Base-by-base conservation (phyloP, 1,140 invertebrate genomes). In the Macrobrachium nipponense region DNA sequence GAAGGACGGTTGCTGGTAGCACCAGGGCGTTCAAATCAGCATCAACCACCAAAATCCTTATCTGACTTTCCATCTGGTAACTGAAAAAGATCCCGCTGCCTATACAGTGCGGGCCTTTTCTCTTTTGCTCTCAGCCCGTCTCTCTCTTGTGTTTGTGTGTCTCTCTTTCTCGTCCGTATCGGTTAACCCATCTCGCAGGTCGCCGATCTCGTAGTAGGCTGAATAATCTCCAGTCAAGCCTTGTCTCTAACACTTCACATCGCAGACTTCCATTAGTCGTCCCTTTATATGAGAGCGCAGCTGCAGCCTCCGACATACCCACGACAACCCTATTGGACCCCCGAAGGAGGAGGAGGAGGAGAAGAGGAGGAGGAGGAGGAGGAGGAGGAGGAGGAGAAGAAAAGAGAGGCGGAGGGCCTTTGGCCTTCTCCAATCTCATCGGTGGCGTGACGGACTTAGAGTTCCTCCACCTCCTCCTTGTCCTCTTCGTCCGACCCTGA, bases 241-340 rank as follows among this genome's bases (percentile, higher is more conserved):
- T 83, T 76, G 72, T 83, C 73, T 64, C 59, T 75, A 51, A 76
- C 81, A 83, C 81, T 83, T 83, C 81, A 83, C 81, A 66, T 83
- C 59, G 66, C 81, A 43, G 18, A 44, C 12, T 83, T 83, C 81
- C 81, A 83, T 83, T 77, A 83, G 72, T 59, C 81, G 60, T 43
- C 51, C 51, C 51, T 51, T 51, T 51, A 51, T 61, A 77, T 77
- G 81, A 76, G 81, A 83, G 58, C 81, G 81, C 81, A 83, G 81
- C 81, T 83, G 81, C 75, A 36, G 59, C 60, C 60, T 18, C 27
- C 23, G 61, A 44, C 70, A 36, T 51, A 51, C 51, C 51, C 51
- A 51, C 51, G 51, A 51, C 51, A 51, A 51, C 51, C 51, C 51
- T 6, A 51, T 51, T 51, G 23, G 68, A 12, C 3, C 12, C 12